Base-by-base conservation (phyloP, 2,113 vertebrate species). In the Protomyctophum bolini region DNA sequence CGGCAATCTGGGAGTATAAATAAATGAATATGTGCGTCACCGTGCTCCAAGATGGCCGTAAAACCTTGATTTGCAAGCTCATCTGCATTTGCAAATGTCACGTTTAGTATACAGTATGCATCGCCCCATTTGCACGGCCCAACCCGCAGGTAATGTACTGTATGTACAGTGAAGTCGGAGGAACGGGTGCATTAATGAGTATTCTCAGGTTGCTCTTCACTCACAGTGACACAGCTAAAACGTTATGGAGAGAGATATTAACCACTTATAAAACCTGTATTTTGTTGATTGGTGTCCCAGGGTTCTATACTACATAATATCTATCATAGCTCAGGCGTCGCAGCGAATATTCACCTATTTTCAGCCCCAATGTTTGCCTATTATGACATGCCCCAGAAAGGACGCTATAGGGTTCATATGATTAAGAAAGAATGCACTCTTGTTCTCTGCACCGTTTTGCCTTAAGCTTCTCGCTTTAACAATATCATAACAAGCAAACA, bases 1-100 rank as follows among this genome's bases (percentile, higher is more conserved):
- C 57, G 83, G 87, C 83, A 87, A 88, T 93, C 87, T 86, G 58
- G 63, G 72, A 79, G 83, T 84, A 92, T 91, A 92, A 93, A 93
- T 93, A 90, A 92, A 91, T 90, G 73, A 92, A 91, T 86, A 81
- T 80, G 77, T 71, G 83, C 74, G 79, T 54, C 69, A 56, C 68
- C 65, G n/a, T 73, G 71, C 77, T 65, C 67, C 28, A 83, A 77
- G 81, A 81, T 66, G 74, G 83, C 81, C 80, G 70, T 91, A 88
- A 89, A 91, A 88, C 62, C 78, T 83, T 88, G 89, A 93, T 92
- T 92, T 91, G 86, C 81, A 87, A 81, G 83, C 82, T 82, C 83
- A 86, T 92, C 84, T 86, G 75, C 78, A 84, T 86, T 87, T 70
- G 72, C 84, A 90, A 88, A 87, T 87, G 85, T 85, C 85, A 89